phyloP scores from a whole-genome alignment of 2,113 vertebrate species.

The Cheirogaleus medius region DNA sequence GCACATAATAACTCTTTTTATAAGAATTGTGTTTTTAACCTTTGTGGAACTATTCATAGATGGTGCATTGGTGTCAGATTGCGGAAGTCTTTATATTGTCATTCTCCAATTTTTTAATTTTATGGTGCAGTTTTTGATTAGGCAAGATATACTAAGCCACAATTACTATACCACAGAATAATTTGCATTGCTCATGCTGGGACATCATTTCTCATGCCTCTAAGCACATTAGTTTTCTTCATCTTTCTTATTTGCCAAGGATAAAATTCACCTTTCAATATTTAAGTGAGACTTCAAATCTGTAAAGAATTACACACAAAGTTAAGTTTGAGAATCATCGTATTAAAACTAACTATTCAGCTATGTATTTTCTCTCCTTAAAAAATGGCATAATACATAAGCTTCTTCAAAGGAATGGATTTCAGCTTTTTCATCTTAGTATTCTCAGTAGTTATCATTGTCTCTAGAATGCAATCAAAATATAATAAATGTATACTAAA shows the following conservation, averaged over 20 bases:
- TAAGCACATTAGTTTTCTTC: neutral
- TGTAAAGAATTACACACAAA: neutral
- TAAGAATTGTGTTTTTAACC: neutral
- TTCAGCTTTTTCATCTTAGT: neutral
- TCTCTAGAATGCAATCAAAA: neutral
- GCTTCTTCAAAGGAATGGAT: neutral
- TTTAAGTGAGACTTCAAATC: neutral
- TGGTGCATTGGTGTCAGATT: neutral
- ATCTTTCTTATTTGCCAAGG: neutral
- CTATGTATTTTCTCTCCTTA: neutral
- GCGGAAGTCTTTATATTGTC: neutral
- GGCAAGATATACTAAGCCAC: neutral
- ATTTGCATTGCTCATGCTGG: neutral
- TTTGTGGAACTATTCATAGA: neutral
- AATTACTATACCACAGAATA: neutral
- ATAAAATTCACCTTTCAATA: neutral
- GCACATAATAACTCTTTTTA: neutral
- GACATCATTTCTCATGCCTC: neutral
- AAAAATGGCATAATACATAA: neutral
- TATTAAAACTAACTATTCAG: neutral
- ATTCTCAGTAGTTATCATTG: neutral
- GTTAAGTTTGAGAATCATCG: neutral
- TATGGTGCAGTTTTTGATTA: neutral
- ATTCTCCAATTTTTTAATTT: neutral
- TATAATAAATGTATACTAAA: neutral